Conservation (phyloP, 1,140 invertebrate species). For the Anastrepha obliqua region DNA sequence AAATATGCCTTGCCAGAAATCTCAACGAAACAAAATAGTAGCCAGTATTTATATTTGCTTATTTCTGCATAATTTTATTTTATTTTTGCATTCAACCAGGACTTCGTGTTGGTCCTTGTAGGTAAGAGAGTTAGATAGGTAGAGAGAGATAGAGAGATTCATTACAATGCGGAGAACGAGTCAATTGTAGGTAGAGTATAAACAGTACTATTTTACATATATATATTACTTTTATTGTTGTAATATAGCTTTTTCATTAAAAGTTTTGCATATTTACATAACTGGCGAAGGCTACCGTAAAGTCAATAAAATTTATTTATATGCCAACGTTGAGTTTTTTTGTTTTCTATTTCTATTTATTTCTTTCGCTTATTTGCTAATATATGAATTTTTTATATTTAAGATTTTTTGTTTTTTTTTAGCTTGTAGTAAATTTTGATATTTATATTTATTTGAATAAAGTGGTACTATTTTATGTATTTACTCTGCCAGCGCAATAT, state of each 20-base stretch:
- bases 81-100: too few relatives aligned
- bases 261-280: slow-evolving; percentile 8
- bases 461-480: not conserved
- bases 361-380: not conserved
- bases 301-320: not conserved
- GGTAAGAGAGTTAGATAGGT: too few relatives aligned
- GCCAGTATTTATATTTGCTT: too few relatives aligned
- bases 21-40: too few relatives aligned
- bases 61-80: too few relatives aligned
- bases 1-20: too few relatives aligned
- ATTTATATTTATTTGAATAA: not conserved
- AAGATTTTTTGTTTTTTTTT: too few relatives aligned
- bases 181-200: not conserved
- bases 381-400: not conserved
- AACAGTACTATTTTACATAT: not conserved
- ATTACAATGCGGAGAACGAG: not conserved
- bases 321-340: not conserved
- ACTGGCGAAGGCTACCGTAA: not conserved
- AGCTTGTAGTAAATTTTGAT: too few relatives aligned
- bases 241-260: not conserved
- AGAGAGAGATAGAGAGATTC: not conserved
- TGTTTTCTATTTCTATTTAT: not conserved
- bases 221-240: not conserved
- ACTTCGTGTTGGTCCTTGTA: too few relatives aligned
- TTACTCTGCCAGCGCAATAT: not conserved